These are phyloP conservation scores for Montifringilla adamsi DNA, from an alignment of 2,113 vertebrate genomes.

Conservation along the genomic window DNA sequence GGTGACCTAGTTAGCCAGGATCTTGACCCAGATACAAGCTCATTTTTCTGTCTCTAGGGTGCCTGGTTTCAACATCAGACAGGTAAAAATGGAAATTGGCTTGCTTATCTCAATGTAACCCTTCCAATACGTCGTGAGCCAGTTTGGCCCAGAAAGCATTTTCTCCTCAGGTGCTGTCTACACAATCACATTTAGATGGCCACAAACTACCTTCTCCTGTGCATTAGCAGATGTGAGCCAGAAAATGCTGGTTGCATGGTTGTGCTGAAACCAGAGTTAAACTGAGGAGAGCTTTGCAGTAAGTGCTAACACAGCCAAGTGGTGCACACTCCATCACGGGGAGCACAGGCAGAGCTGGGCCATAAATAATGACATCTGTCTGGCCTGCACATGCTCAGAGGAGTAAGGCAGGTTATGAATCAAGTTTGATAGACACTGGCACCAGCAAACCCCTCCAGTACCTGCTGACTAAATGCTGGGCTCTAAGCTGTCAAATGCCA, in stretches of 20 bases:
- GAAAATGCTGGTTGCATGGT: background rate
- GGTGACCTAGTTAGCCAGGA: background rate
- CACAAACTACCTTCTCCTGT: background rate
- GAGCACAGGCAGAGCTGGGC: background rate
- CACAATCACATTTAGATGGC: background rate
- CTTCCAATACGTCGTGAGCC: background rate
- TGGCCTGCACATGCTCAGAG: background rate
- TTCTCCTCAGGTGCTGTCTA: background rate
- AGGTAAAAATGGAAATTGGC: constrained; percentile 9
- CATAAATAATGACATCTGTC: background rate
- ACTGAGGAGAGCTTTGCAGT: background rate
- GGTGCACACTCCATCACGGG: background rate
- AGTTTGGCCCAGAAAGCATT: background rate
- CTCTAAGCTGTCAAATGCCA: background rate
- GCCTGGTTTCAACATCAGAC: background rate
- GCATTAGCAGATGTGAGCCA: background rate
- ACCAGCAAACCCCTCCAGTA: background rate
- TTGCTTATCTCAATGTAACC: background rate
- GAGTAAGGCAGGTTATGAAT: background rate
- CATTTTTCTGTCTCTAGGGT: background rate
- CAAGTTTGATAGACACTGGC: background rate
- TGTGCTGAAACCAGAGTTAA: background rate
- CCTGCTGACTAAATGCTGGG: background rate
- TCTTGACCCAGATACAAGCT: background rate
- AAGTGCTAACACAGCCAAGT: background rate